phyloP scores from a whole-genome alignment of 23 tunicate genomes.

The Ciona savignyi region DNA sequence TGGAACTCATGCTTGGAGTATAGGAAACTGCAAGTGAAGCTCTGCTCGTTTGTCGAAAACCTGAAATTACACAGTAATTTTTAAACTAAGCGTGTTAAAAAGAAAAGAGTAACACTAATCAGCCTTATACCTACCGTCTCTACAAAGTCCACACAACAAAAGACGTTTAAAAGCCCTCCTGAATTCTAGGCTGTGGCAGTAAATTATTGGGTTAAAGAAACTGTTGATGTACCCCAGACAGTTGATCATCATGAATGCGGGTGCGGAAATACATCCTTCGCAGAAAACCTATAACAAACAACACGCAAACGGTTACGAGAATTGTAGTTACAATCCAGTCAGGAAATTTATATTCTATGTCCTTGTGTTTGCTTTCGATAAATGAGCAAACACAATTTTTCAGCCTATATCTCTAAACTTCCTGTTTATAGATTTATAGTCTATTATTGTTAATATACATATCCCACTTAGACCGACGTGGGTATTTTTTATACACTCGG shows the following conservation, averaged over 20 bases:
- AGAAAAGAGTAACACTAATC: no score
- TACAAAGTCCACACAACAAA: slow-evolving; percentile 57
- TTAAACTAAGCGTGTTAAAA: no score
- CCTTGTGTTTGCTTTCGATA: no score
- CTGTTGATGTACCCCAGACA: slow-evolving; percentile 92
- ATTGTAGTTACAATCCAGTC: no score
- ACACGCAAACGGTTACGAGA: neutral
- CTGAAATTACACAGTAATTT: slow-evolving; percentile 19
- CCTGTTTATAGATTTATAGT: no score
- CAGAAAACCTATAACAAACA: slow-evolving; percentile 45
- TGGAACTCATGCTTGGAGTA: slow-evolving; percentile 58
- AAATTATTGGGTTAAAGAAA: slow-evolving; percentile 89
- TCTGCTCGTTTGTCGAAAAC: slow-evolving; percentile 68
- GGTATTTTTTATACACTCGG: no score
- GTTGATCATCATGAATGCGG: slow-evolving; percentile 39
- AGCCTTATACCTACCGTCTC: slow-evolving; percentile 72
- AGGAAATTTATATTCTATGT: no score
- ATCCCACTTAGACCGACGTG: no score
- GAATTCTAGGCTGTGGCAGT: slow-evolving; percentile 88
- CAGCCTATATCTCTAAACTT: no score
- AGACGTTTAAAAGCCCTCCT: slow-evolving; percentile 66
- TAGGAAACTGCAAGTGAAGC: slow-evolving; percentile 79
- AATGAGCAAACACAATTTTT: no score
- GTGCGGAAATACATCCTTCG: slow-evolving; percentile 29
- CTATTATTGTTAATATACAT: no score